phyloP scores from a whole-genome alignment of 2,888 invertebrate species.

The Exocentrus adspersus region DNA sequence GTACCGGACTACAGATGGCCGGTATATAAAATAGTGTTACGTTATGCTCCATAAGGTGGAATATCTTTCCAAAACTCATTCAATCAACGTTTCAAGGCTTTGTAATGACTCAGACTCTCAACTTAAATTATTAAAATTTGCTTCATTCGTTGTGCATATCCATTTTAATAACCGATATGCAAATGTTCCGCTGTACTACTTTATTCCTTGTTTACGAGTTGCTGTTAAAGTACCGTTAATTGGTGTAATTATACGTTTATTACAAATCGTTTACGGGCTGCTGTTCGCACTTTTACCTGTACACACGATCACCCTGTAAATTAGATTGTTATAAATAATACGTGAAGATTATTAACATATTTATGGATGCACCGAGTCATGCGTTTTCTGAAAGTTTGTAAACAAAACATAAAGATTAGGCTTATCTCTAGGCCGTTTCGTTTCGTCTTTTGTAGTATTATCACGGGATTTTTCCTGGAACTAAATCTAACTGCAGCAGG shows the following conservation, averaged over 20 bases:
- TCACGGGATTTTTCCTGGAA: conserved; percentile 10
- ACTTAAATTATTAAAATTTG: neutral
- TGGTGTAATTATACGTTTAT: neutral
- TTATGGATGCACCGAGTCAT: conserved; percentile 3
- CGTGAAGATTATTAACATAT: neutral
- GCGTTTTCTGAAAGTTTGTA: conserved; percentile 16
- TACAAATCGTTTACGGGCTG: no score
- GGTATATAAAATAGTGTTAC: no score
- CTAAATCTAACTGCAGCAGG: conserved; percentile 7
- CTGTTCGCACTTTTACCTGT: no score
- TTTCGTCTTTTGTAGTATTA: conserved; percentile 1
- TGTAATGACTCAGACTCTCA: neutral
- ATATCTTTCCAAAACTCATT: no score
- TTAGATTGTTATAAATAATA: no score
- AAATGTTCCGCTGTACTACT: neutral
- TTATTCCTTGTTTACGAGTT: neutral
- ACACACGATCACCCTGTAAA: no score
- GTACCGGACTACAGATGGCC: no score
- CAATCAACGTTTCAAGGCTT: no score
- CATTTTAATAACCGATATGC: conserved; percentile 1
- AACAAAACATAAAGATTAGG: conserved; percentile 20
- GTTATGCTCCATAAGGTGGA: no score
- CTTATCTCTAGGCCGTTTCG: conserved; percentile 11
- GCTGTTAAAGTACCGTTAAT: conserved; percentile 1
- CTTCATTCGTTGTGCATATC: neutral